Conservation (phyloP, 2,888 invertebrate genomes). For the Limnephilus lunatus region DNA sequence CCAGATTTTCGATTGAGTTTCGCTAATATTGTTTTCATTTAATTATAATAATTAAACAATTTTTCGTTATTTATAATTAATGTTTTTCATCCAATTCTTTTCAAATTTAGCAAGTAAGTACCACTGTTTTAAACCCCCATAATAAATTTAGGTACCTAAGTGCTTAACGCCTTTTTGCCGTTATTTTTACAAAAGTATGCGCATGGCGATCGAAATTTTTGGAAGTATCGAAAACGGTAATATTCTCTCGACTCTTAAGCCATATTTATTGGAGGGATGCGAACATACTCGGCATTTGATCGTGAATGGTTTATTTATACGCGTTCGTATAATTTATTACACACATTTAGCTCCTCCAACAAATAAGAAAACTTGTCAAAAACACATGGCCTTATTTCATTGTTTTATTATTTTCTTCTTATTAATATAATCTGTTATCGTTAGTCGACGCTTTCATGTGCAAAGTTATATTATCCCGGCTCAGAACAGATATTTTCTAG, state of each 20-base stretch:
- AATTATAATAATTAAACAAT: too few relatives aligned
- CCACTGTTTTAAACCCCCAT: too few relatives aligned
- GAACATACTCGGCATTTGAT: not conserved
- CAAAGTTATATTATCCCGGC: not conserved
- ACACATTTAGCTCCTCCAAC: not conserved
- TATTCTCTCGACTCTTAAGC: not conserved
- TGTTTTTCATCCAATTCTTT: too few relatives aligned
- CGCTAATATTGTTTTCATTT: too few relatives aligned
- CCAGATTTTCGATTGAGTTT: too few relatives aligned
- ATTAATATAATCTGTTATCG: not conserved
- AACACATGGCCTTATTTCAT: slow-evolving; percentile 2
- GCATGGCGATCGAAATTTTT: slow-evolving; percentile 8
- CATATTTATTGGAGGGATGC: not conserved
- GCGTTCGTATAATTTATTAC: not conserved
- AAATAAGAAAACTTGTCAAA: not conserved
- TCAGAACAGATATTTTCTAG: too few relatives aligned
- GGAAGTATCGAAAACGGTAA: not conserved
- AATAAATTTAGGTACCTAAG: too few relatives aligned
- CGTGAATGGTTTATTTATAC: not conserved
- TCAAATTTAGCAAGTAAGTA: too few relatives aligned
- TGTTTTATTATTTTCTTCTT: slow-evolving; percentile 2
- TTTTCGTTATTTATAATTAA: not conserved
- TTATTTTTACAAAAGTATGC: not conserved
- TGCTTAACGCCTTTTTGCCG: not conserved
- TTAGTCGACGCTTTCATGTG: not conserved